These are phyloP conservation scores for Drosophila aldrichi DNA, from an alignment of 2,888 invertebrate genomes.

Conservation along the genomic window DNA sequence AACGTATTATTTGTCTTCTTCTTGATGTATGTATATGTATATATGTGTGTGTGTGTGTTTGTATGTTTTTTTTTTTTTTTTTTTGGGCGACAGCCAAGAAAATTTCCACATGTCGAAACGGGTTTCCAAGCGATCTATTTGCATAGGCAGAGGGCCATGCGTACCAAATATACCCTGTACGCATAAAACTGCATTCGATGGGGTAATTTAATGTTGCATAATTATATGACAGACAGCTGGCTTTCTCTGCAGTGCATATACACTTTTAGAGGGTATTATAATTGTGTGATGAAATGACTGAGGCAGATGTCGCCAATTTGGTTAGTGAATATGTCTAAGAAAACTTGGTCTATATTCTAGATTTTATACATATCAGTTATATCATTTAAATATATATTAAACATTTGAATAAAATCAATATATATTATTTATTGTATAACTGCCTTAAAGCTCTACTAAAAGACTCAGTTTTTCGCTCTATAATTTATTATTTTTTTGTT, in stretches of 20 bases:
- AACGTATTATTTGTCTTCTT: slow-evolving; percentile 36
- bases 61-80: slow-evolving; percentile 49
- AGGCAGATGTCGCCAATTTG: background rate
- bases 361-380: background rate
- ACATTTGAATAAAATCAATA: too few relatives aligned
- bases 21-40: slow-evolving; percentile 24
- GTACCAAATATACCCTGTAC: slow-evolving; percentile 50
- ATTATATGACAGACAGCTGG: background rate
- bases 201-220: slow-evolving; percentile 5
- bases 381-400: background rate
- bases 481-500: too few relatives aligned
- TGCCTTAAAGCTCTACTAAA: too few relatives aligned
- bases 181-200: background rate
- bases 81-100: slow-evolving; percentile 64
- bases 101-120: slow-evolving; percentile 77
- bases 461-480: too few relatives aligned
- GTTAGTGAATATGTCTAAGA: too few relatives aligned
- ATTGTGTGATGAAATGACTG: background rate
- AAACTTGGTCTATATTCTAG: background rate
- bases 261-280: background rate
- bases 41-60: background rate
- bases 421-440: too few relatives aligned
- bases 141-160: slow-evolving; percentile 64
- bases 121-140: slow-evolving; percentile 71
- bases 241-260: background rate